Evolutionary conservation across 2,113 vertebrate species (phyloP), one percentile per base, ranked within the genome.

Genomic region (Arenaria interpres): DNA sequence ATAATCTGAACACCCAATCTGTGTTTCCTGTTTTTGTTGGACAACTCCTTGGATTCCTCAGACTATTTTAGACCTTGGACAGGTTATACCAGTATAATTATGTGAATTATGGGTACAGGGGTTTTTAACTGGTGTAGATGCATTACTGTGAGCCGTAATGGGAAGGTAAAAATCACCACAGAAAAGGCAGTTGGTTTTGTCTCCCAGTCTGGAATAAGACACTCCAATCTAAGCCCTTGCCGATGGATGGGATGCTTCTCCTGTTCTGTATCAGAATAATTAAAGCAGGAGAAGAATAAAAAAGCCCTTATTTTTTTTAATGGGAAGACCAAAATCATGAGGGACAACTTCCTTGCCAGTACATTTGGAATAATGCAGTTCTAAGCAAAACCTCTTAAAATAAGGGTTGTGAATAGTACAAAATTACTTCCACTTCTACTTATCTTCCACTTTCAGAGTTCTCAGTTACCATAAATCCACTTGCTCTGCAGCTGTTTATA

Each of bases 11-110:
- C 37, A 71, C 24, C 13, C 78, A 27, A 83, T 94, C 93, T 91
- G 20, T 53, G 56, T 74, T 95, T 97, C 88, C 82, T 96, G 94
- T 37, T 95, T 89, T 88, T 90, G 78, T 66, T 93, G 92, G 95
- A 93, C 67, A 94, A 94, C 91, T 88, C 67, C 62, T 96, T 77
- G 41, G 82, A 94, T 90, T 96, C 93, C 82, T 91, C 72, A 91
- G 78, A 80, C 71, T 88, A 88, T 91, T 96, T 95, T 93, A 93
- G 59, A 91, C 43, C 51, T 79, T 48, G 69, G 66, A 94, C 91
- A 89, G 93, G 96, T 96, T 96, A 88, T 91, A 96, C 91, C 74
- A 73, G 94, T 95, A 39, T 88, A 96, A 96, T 97, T 94, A 95
- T 4, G 22, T 69, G 91, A 95, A 91, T 95, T 91, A 95, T 2